These are phyloP conservation scores for Drosophila cracens DNA, from an alignment of 2,888 invertebrate species.

Conservation along the genomic window DNA sequence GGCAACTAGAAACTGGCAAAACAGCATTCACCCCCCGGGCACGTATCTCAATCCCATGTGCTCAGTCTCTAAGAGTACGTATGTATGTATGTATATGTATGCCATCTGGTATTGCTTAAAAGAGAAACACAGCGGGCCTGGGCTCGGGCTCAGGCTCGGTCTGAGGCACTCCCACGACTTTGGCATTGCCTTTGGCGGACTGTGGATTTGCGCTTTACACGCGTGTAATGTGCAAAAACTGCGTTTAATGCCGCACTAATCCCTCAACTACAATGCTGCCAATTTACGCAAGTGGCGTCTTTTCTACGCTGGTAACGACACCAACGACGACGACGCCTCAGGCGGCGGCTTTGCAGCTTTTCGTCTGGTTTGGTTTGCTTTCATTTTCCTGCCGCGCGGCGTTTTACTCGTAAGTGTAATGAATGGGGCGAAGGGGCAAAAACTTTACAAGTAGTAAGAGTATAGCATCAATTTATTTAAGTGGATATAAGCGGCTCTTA, in stretches of 20 bases:
- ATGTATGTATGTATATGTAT: slow-evolving; percentile 14
- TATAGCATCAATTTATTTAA: slow-evolving; percentile 75
- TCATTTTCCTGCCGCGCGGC: slow-evolving; percentile 39
- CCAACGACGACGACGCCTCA: slow-evolving; percentile 23
- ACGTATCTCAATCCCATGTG: slow-evolving; percentile 3
- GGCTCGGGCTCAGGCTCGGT: slow-evolving; percentile 3
- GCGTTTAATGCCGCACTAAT: slow-evolving; percentile 81
- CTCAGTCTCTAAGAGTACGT: slow-evolving; percentile 1
- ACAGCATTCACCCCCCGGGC: slow-evolving; percentile 39
- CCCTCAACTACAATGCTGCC: slow-evolving; percentile 81
- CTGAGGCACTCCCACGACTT: slow-evolving; percentile 16
- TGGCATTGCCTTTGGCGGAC: slow-evolving; percentile 52
- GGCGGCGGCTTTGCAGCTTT: slow-evolving; percentile 58
- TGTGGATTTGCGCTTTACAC: slow-evolving; percentile 75
- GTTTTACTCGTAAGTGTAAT: slow-evolving; percentile 65
- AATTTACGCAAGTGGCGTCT: slow-evolving; percentile 78
- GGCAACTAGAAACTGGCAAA: slow-evolving; percentile 54
- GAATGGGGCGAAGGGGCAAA: slow-evolving; percentile 52
- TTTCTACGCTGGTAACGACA: slow-evolving; percentile 44
- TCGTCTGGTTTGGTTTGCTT: slow-evolving; percentile 32
- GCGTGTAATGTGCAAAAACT: slow-evolving; percentile 82
- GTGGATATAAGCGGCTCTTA: slow-evolving; percentile 68
- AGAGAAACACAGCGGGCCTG: slow-evolving; percentile 42
- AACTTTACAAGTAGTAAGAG: slow-evolving; percentile 62
- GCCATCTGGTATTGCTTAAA: slow-evolving; percentile 65